These are phyloP conservation scores for Siphamia tubifer DNA, from an alignment of 2,113 vertebrate species.

Conservation along the genomic window DNA sequence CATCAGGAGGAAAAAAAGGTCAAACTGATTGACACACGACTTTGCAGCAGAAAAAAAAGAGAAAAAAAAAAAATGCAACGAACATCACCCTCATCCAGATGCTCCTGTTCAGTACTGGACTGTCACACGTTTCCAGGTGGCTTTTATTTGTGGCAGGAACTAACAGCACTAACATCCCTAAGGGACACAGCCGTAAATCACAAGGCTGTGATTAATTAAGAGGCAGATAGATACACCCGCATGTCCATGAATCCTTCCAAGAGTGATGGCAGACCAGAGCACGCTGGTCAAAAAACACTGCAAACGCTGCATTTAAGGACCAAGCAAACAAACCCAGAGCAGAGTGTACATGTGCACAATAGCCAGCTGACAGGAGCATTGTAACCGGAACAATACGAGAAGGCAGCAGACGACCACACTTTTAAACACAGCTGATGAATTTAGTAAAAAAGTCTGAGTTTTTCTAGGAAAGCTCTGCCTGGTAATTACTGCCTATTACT, in stretches of 20 bases:
- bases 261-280: slow-evolving; percentile 1
- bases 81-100: background rate
- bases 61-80: background rate
- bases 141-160: slow-evolving; percentile 17
- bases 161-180: background rate
- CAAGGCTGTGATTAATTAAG: slow-evolving; percentile 60
- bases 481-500: too few relatives aligned
- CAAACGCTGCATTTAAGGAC: background rate
- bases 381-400: background rate
- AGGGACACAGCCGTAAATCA: slow-evolving; percentile 30
- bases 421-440: background rate
- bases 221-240: slow-evolving; percentile 7
- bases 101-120: background rate
- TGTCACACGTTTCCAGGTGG: background rate
- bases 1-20: background rate
- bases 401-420: background rate
- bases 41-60: background rate
- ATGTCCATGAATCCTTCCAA: slow-evolving; percentile 15
- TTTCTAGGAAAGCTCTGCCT: slow-evolving; percentile 14
- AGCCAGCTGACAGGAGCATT: slow-evolving; percentile 1
- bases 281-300: slow-evolving; percentile 19
- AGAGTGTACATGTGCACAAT: background rate
- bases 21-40: slow-evolving; percentile 5
- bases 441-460: background rate
- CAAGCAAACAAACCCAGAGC: background rate